Evolutionary conservation across 2,113 vertebrate species (phyloP), one percentile per base, ranked within the genome.

Genomic region (Leptobrachium ailaonicum): DNA sequence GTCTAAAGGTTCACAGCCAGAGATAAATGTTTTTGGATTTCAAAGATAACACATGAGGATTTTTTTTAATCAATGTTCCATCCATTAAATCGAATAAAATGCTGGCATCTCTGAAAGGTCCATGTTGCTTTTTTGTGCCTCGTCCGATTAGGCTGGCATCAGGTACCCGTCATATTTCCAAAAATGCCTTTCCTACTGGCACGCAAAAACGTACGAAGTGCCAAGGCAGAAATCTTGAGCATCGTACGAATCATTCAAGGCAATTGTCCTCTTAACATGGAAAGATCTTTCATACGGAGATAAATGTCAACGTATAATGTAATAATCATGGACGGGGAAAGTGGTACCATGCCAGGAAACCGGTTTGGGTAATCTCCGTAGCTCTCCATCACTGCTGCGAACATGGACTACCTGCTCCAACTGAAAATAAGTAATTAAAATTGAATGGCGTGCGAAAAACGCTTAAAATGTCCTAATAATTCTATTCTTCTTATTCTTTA

Each of bases 141-240:
- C 20, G 44, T 69, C 64, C 66, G 13, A 62, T 75, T 75, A 75
- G 43, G 71, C 72, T 81, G 79, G 79, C 79, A 75, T 62, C 41
- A 44, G 42, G 47, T 20, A 62, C 63, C 71, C 60, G 72, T 81
- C 71, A 75, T 81, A 69, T 58, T 80, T 67, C 71, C 66, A 70
- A 11, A 11, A 41, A 67, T 63, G 45, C 78, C 78, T 45, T 80
- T 80, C 73, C 50, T 56, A 58, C 71, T 80, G 78, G 78, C 78
- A 73, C 8, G 50, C 41, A 7, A 58, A 73, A 68, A 7, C 14
- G 50, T 6, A 45, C 47, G 58, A 13, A 45, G 47, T 41, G 78
- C 78, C 78, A 80, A 80, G 63, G 44, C 44, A 58, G 40, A 43
- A 45, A 41, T 62, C 69, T 79, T 41, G 14, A 53, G 53, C 66